Conservation (phyloP, 2,888 invertebrate species). For the Neocrepidodera transversa region DNA sequence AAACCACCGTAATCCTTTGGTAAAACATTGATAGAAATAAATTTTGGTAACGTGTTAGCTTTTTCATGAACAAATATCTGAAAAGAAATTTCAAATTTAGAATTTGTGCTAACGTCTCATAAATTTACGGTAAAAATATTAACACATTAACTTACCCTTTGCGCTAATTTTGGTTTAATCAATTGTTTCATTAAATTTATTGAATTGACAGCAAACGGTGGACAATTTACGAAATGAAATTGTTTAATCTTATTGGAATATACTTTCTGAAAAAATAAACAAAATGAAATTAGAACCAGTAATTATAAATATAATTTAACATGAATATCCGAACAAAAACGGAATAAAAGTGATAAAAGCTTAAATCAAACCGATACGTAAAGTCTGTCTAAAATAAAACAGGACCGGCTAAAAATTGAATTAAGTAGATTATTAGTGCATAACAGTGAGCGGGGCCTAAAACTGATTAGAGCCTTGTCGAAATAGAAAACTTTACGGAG, state of each 20-base stretch:
- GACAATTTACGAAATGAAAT: conserved; percentile 22
- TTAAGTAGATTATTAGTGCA: no score
- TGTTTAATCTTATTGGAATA: conserved; percentile 19
- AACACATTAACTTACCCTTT: conserved; percentile 55
- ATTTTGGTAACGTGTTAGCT: conserved; percentile 34
- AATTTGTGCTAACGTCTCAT: neutral
- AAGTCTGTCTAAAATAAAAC: no score
- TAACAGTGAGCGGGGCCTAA: no score
- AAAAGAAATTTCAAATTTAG: conserved; percentile 19
- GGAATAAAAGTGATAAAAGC: no score
- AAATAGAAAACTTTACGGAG: no score
- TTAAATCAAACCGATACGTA: no score
- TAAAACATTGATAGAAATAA: conserved; percentile 41
- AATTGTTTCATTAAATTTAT: conserved; percentile 58
- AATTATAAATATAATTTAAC: no score
- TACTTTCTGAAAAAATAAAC: conserved; percentile 32
- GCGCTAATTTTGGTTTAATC: conserved; percentile 58
- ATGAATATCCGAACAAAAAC: no score
- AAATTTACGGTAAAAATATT: no score
- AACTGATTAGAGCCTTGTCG: no score
- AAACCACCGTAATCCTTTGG: conserved; percentile 49
- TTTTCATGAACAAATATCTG: conserved; percentile 44
- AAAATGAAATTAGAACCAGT: no score
- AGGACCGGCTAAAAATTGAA: no score
- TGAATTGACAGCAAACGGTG: conserved; percentile 47